A percentile compares a stretch with the other conserved stretches of the same genome.
These are phyloP conservation scores for Trichonephila clavipes DNA, from an alignment of 1,140 invertebrate species.

Conservation along the genomic window DNA sequence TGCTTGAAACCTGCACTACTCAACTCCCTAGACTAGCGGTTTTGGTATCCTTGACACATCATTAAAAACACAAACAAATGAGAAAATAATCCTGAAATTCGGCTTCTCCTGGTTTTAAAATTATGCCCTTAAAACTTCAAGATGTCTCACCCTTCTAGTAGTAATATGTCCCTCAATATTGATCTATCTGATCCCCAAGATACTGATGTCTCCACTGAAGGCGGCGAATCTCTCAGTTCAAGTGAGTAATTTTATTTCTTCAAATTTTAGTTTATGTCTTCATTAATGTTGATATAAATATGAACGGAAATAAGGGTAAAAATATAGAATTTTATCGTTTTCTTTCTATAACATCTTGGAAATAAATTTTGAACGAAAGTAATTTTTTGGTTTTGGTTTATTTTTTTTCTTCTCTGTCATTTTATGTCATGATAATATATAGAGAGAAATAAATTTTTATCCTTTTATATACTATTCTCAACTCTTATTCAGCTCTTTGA, in stretches of 20 bases:
- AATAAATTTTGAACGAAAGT: too few relatives aligned
- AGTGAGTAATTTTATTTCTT: slow-evolving; percentile 19
- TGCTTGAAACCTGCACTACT: background rate
- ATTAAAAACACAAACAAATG: slow-evolving; percentile 47
- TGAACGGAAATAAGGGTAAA: too few relatives aligned
- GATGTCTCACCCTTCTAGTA: background rate
- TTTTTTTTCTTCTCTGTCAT: too few relatives aligned
- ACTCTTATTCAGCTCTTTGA: too few relatives aligned
- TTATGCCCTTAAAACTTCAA: background rate
- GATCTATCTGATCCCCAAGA: background rate
- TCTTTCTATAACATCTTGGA: too few relatives aligned
- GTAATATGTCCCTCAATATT: slow-evolving; percentile 31
- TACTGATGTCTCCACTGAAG: slow-evolving; percentile 17
- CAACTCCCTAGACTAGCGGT: slow-evolving; percentile 20
- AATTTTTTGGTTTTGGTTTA: too few relatives aligned
- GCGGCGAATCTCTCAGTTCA: slow-evolving; percentile 12
- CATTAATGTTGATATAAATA: too few relatives aligned
- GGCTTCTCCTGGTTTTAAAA: background rate
- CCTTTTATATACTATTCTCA: too few relatives aligned
- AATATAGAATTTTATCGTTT: too few relatives aligned
- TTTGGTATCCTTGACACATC: slow-evolving; percentile 59
- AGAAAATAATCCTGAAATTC: background rate
- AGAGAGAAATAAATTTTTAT: too few relatives aligned
- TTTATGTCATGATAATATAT: too few relatives aligned
- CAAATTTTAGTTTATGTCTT: too few relatives aligned